Base-by-base conservation (phyloP, 2,797 vertebrate genomes). In the Potorous gilbertii region DNA sequence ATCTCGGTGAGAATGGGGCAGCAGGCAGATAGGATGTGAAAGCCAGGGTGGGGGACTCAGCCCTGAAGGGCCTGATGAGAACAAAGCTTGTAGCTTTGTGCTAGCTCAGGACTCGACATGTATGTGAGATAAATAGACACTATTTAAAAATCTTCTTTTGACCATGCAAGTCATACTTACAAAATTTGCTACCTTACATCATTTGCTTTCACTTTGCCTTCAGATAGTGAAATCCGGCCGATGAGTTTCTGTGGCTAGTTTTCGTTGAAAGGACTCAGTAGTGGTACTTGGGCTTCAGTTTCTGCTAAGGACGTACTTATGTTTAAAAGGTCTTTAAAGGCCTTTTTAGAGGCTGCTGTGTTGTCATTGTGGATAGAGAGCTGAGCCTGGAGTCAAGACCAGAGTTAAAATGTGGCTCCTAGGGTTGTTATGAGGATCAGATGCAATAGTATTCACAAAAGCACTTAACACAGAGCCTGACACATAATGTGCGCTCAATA, bases 191-290 rank as follows among this genome's bases (percentile, higher is more conserved):
- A 52, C 10, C 81, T 93, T 40, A 46, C 12, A 3, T 21, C 3
- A 90, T 92, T 92, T 18, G 21, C 90, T 96, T 96, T 89, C 52
- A 34, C n/a, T 95, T 93, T 90, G 21, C 27, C 9, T 0, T 5
- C 59, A 66, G 54, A 66, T n/a, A 40, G 59, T 52, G 31, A 66
- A 90, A 34, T 94, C 93, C 87, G n/a, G 52, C 29, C 40, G 55
- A 52, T 97, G 31, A 66, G 29, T 94, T 46, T 92, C 87, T 57
- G 13, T 92, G 59, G 31, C 27, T 94, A 40, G 31, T 89, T 56
- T 93, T 90, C 66, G 95, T 54, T 90, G 46, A 50, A 52, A 31
- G 50, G 11, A 54, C 13, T 90, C 12, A 90, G 54, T 18, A 54
- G 29, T 34, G 54, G 29, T 16, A 34, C 29, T 50, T 90, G 87